phyloP scores from a whole-genome alignment of 2,888 invertebrate species.

The Dynastes grantii region DNA sequence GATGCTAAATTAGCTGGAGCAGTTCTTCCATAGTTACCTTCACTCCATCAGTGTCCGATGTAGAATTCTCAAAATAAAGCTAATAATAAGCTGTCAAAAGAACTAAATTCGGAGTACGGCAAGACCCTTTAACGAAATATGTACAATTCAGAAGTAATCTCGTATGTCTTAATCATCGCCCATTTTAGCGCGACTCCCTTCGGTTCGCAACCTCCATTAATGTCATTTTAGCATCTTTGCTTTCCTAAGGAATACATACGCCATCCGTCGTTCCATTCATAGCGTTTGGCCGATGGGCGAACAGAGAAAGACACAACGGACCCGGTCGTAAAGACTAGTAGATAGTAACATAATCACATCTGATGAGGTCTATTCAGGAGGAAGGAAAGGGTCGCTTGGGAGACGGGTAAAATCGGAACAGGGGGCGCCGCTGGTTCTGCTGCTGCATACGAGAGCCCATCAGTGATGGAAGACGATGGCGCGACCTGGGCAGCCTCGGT shows the following conservation, averaged over 20 bases:
- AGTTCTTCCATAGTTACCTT: too few relatives aligned
- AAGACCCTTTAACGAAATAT: not conserved
- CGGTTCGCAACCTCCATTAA: not conserved
- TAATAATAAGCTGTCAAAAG: too few relatives aligned
- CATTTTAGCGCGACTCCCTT: not conserved
- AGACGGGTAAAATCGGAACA: constrained; percentile 54
- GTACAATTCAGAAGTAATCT: constrained; percentile 1
- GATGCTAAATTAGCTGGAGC: too few relatives aligned
- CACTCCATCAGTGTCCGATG: too few relatives aligned
- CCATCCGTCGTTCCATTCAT: constrained; percentile 1
- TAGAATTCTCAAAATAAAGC: too few relatives aligned
- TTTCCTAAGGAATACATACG: not conserved
- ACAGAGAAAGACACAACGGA: constrained; percentile 17
- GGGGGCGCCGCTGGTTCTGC: constrained; percentile 59
- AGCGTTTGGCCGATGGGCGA: constrained; percentile 6
- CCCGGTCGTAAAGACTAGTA: constrained; percentile 41
- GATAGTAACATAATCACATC: constrained; percentile 58
- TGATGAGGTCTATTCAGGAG: constrained; percentile 60
- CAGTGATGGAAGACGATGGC: constrained; percentile 35
- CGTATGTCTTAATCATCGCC: not conserved
- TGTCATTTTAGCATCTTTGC: constrained; percentile 1
- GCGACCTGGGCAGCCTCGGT: constrained; percentile 36
- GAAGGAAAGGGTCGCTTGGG: constrained; percentile 57
- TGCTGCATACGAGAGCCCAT: constrained; percentile 12
- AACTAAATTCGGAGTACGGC: too few relatives aligned